A percentile compares a stretch with the other conserved stretches of the same genome.
phyloP scores from a whole-genome alignment of 2,888 invertebrate species.

The Chironomus tentans region DNA sequence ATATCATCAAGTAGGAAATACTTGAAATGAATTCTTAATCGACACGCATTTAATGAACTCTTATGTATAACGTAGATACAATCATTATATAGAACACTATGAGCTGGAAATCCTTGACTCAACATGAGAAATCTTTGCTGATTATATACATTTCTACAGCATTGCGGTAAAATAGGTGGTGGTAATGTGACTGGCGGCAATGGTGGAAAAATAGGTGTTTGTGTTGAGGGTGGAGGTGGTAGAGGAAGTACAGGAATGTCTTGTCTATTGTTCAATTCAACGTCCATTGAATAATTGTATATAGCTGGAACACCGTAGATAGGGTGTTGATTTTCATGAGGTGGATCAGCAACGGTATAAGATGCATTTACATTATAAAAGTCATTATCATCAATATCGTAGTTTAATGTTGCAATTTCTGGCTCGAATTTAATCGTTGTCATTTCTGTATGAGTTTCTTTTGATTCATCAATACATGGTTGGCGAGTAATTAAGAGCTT shows the following conservation, averaged over 20 bases:
- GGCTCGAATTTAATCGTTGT: conserved; percentile 11
- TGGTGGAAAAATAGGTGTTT: background rate
- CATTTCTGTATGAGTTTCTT: conserved; percentile 23
- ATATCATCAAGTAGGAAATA: conserved; percentile 47
- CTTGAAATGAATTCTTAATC: conserved; percentile 46
- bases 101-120: conserved; percentile 50
- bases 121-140: conserved; percentile 44
- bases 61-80: conserved; percentile 47
- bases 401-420: background rate
- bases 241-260: background rate
- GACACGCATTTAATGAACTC: conserved; percentile 44
- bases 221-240: background rate
- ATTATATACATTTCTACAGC: conserved; percentile 42
- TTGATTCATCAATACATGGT: conserved; percentile 36
- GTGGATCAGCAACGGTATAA: conserved; percentile 1
- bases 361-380: conserved; percentile 17
- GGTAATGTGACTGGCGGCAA: background rate
- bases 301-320: conserved; percentile 1
- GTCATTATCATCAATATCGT: background rate
- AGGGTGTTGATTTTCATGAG: background rate
- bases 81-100: conserved; percentile 39
- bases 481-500: conserved; percentile 46
- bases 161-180: conserved; percentile 32
- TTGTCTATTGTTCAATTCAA: conserved; percentile 4
- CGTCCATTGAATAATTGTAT: background rate